Conservation (phyloP, 64 coral and sea anemone species). For the Stichodactyla mertensii region DNA sequence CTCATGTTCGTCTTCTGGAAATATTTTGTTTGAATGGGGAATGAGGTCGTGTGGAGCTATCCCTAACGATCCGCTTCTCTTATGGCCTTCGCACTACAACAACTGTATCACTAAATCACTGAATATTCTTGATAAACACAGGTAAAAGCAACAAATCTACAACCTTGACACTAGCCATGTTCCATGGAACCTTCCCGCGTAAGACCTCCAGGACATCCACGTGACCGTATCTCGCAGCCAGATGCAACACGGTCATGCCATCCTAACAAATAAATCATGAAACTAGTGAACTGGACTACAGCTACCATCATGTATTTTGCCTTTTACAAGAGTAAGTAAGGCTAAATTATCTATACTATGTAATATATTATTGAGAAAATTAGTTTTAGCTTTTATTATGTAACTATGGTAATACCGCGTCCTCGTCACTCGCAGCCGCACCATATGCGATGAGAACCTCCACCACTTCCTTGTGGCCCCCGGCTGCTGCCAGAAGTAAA, state of each 20-base stretch:
- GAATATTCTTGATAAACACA: too few species aligned
- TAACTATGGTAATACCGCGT: slow-evolving; percentile 46
- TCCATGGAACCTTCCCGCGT: slow-evolving; percentile 93
- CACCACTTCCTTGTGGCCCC: slow-evolving; percentile 87
- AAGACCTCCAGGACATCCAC: slow-evolving; percentile 83
- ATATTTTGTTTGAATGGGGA: too few species aligned
- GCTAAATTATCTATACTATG: too few species aligned
- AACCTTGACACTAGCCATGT: slow-evolving; percentile 93
- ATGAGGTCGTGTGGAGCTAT: too few species aligned
- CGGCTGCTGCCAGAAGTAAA: slow-evolving; percentile 76
- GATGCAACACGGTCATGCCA: slow-evolving; percentile 85
- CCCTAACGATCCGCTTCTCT: too few species aligned
- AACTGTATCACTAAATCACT: too few species aligned
- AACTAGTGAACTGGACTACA: background rate
- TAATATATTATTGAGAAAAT: background rate
- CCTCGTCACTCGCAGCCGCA: slow-evolving; percentile 86
- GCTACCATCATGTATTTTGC: too few species aligned
- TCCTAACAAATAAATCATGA: slow-evolving; percentile 26
- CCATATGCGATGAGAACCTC: slow-evolving; percentile 83
- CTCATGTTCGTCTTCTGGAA: too few species aligned
- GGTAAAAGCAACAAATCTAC: background rate
- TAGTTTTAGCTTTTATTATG: background rate
- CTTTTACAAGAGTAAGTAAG: too few species aligned
- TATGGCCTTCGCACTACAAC: too few species aligned
- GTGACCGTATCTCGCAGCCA: slow-evolving; percentile 85